Base-by-base conservation (phyloP, 2,797 vertebrate species). In the Malurus splendens region DNA sequence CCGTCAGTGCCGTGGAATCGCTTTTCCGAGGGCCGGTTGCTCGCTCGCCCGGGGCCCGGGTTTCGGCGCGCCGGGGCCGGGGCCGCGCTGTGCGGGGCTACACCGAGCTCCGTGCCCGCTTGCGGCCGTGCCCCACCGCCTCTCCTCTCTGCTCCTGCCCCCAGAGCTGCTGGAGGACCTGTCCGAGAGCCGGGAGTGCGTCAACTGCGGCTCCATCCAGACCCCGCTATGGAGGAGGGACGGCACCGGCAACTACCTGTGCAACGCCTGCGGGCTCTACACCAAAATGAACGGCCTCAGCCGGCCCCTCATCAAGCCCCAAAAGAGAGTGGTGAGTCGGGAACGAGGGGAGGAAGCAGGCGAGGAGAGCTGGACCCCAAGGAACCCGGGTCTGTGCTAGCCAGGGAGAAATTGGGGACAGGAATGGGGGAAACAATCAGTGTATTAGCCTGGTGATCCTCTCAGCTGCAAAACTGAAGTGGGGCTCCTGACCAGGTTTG, bases 231-330 rank as follows among this genome's bases (percentile, higher is more conserved):
- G 99, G 99, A 98, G 99, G 96, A 98, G 99, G 88, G 99, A 99
- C 92, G 99, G 99, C 95, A 99, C 99, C 14, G 99, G 99, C 7
- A 98, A 99, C 98, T 99, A 99, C 97, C 98, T 99, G 93, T 99
- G 99, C 96, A 99, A 99, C 93, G 99, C 99, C 93, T 99, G 99
- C 93, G 99, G 99, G 93, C 98, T 99, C 61, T 99, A 99, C 97
- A 99, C 98, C 98, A 99, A 99, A 97, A 99, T 99, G 98, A 99
- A 99, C 93, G 99, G 99, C 33, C 98, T 99, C 83, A 99, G 99
- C 96, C 97, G 99, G 90, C 99, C 99, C 86, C 98, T 99, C 96
- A 99, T 99, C 97, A 99, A 99, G 96, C 98, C 98, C 14, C 98
- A 98, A 96, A 99, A 99, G 95, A 97, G 99, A 95, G 99, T 99